A percentile compares a stretch with the other conserved stretches of the same genome.
phyloP scores from a whole-genome alignment of 2,888 invertebrate genomes.

The Dorcus parallelipipedus region DNA sequence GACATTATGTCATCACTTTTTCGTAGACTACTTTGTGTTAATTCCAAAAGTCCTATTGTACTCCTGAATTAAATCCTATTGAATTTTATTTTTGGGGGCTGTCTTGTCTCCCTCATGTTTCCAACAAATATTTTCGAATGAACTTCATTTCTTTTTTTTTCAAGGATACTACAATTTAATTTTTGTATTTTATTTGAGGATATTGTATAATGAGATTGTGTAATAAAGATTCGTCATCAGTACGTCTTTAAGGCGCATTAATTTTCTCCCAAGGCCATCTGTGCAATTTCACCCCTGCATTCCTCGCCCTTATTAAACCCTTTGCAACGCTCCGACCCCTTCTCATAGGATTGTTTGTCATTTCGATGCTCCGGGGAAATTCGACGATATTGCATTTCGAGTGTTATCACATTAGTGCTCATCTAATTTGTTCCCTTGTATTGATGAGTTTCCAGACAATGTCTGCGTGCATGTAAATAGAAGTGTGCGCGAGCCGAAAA shows the following conservation, averaged over 20 bases:
- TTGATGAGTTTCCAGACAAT: constrained; percentile 9
- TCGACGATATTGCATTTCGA: constrained; percentile 30
- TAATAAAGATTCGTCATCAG: background rate
- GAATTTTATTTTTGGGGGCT: no score
- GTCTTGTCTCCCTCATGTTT: no score
- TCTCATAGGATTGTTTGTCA: constrained; percentile 30
- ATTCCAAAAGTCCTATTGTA: no score
- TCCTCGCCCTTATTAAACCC: constrained; percentile 26
- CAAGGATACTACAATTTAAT: no score
- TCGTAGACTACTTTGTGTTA: no score
- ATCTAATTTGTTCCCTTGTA: constrained; percentile 30
- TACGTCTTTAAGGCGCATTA: constrained; percentile 1
- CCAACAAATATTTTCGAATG: no score
- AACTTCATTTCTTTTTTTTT: no score
- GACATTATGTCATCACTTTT: no score
- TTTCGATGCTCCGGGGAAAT: constrained; percentile 30
- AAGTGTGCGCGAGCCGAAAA: constrained; percentile 8
- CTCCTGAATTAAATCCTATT: no score
- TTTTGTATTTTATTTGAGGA: no score
- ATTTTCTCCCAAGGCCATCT: constrained; percentile 6
- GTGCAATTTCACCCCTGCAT: constrained; percentile 19
- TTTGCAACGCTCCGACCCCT: constrained; percentile 24
- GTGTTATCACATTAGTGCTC: constrained; percentile 32
- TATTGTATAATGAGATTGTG: background rate
- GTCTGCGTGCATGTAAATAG: background rate